Evolutionary conservation across 2,797 vertebrate species (phyloP), one percentile per base, ranked within the genome.

Genomic region (Hippopotamyrus pictus): DNA sequence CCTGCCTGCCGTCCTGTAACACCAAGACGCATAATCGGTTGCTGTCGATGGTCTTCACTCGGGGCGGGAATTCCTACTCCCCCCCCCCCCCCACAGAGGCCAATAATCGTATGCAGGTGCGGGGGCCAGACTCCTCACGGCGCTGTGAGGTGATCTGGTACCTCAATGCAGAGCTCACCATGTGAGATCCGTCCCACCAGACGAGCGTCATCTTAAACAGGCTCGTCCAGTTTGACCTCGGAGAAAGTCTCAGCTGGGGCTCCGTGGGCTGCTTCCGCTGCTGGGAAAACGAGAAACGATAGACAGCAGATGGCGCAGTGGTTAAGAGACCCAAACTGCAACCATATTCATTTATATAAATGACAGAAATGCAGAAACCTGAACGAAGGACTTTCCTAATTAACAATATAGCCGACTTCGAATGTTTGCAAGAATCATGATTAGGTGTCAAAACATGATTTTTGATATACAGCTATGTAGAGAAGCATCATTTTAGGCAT

Each of bases 41-140:
- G 93, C 94, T 95, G 93, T 95, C 94, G 94, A 93, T 93, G 90
- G 92, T 93, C 94, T 90, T 92, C 92, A 92, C 94, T 69, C 92
- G 90, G 33, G 0, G 48, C 89, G 90, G 91, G 93, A 91, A 94
- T 94, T 94, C 93, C 90, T 92, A 91, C 92, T 87, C 25, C 91
- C 92, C 90, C 91, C 53, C 84, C 91, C 62, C 84, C 44, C 22
- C 3, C 8, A 11, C 14, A 33, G 8, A 17, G 69, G 84, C 92
- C 91, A 88, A 88, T 89, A 46, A 87, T 25, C 62, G 57, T 46
- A 54, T 50, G 88, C 95, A 95, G 95, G 95, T 95, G 95, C 92
- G 93, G 90, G 92, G 79, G 50, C 88, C 92, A 92, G 92, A 91
- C 91, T 93, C 65, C 83, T 62, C 87, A 25, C 17, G 33, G 12